These are phyloP conservation scores for Schizopygopsis malacanthus DNA, from an alignment of 2,797 vertebrate genomes.

Conservation along the genomic window DNA sequence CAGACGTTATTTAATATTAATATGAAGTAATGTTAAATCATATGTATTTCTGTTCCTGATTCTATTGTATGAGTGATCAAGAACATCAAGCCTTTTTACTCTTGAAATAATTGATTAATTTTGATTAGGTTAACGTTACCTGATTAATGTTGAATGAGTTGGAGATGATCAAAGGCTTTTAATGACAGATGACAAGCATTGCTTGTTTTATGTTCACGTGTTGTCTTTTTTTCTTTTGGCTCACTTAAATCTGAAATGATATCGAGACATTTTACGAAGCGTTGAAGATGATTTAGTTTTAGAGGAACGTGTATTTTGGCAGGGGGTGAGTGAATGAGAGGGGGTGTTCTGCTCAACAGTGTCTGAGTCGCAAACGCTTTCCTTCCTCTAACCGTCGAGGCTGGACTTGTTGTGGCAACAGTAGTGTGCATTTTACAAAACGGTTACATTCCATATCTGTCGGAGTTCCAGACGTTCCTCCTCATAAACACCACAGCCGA, in stretches of 20 bases:
- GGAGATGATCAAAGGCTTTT: not conserved
- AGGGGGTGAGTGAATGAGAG: not conserved
- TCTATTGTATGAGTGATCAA: not conserved
- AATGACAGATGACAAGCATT: no score
- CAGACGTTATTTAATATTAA: not conserved
- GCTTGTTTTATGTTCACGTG: not conserved
- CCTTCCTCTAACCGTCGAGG: slow-evolving; percentile 25
- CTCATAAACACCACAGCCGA: not conserved
- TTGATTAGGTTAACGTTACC: not conserved
- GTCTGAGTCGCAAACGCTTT: slow-evolving; percentile 1
- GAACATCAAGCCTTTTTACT: not conserved
- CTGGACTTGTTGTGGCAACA: slow-evolving; percentile 63
- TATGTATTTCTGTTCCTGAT: not conserved
- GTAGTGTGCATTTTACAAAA: slow-evolving; percentile 43
- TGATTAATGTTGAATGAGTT: not conserved
- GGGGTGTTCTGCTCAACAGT: not conserved
- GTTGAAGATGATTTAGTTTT: not conserved
- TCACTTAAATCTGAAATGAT: not conserved
- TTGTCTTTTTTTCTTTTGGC: not conserved
- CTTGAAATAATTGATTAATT: not conserved
- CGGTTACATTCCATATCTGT: slow-evolving; percentile 57
- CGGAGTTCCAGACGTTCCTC: not conserved
- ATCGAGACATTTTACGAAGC: not conserved
- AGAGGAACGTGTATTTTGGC: not conserved
- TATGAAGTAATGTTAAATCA: not conserved